Conservation (phyloP, 2,113 vertebrate genomes). For the Coreoperca whiteheadi region DNA sequence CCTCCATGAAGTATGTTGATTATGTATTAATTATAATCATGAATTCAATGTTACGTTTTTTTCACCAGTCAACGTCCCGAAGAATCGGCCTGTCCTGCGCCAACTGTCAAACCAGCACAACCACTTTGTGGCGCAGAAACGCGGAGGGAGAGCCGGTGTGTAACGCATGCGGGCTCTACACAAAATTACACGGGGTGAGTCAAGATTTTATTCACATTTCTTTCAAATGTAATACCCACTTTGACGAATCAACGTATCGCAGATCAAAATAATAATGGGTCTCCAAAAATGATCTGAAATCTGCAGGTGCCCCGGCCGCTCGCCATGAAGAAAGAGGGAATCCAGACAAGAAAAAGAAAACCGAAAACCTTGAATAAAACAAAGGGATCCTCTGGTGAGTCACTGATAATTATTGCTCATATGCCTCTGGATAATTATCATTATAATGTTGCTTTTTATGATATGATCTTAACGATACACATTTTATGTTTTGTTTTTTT, state of each 20-base stretch:
- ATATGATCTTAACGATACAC: neutral
- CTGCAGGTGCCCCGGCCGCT: conserved; percentile 95
- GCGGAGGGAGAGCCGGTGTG: conserved; percentile 98
- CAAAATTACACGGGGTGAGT: conserved; percentile 96
- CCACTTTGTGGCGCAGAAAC: conserved; percentile 97
- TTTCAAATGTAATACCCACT: accelerated
- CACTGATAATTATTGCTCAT: neutral
- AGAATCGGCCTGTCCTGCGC: conserved; percentile 96
- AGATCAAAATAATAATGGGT: neutral
- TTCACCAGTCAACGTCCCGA: conserved; percentile 91
- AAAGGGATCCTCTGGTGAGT: conserved; percentile 93
- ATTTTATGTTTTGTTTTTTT: neutral
- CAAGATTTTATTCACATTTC: accelerated
- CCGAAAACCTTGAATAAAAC: conserved; percentile 98
- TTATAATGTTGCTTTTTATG: neutral
- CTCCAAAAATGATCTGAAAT: neutral
- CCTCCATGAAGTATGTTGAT: neutral
- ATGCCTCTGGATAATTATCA: neutral
- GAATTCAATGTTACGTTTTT: conserved; percentile 2
- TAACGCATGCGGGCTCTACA: conserved; percentile 98
- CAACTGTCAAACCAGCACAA: conserved; percentile 98
- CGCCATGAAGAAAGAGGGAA: conserved; percentile 99
- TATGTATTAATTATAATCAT: neutral
- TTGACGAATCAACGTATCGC: accelerated
- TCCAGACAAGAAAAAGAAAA: conserved; percentile 99